A percentile compares a stretch with the other conserved stretches of the same genome.
phyloP scores from a whole-genome alignment of 2,113 vertebrate species.

The Thryonomys swinderianus region DNA sequence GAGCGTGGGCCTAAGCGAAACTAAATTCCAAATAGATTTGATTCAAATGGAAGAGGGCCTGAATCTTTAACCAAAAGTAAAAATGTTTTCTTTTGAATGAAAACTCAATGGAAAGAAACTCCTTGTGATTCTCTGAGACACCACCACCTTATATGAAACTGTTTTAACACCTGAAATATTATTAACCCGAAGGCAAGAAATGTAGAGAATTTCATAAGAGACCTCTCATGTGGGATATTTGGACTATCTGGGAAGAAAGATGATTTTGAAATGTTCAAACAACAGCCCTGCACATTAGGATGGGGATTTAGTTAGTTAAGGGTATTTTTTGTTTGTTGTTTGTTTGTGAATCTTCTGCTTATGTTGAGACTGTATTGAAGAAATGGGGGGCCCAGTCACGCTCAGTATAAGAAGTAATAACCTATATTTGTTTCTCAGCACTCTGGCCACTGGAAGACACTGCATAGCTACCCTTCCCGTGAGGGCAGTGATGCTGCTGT shows the following conservation, averaged over 20 bases:
- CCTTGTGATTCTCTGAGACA: background rate
- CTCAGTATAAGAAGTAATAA: background rate
- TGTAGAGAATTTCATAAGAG: background rate
- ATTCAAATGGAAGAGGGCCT: background rate
- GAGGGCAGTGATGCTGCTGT: background rate
- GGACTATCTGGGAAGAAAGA: background rate
- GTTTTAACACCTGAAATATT: background rate
- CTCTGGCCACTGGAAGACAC: background rate
- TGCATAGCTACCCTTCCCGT: background rate
- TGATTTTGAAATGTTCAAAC: background rate
- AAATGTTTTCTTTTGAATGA: background rate
- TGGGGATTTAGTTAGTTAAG: background rate
- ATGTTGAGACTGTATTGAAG: background rate
- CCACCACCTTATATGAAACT: background rate
- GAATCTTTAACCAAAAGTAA: background rate
- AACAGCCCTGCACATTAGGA: background rate
- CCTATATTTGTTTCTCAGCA: background rate
- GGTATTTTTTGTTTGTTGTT: background rate
- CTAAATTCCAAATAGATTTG: background rate
- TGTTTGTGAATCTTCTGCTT: background rate
- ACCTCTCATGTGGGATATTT: background rate
- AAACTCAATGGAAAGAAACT: slow-evolving; percentile 19
- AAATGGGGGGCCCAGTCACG: background rate
- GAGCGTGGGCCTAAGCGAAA: background rate
- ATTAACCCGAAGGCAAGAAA: background rate